Evolutionary conservation across 1,140 invertebrate genomes (phyloP), one percentile per base, ranked within the genome.

Genomic region (Mesaphorura yosii): DNA sequence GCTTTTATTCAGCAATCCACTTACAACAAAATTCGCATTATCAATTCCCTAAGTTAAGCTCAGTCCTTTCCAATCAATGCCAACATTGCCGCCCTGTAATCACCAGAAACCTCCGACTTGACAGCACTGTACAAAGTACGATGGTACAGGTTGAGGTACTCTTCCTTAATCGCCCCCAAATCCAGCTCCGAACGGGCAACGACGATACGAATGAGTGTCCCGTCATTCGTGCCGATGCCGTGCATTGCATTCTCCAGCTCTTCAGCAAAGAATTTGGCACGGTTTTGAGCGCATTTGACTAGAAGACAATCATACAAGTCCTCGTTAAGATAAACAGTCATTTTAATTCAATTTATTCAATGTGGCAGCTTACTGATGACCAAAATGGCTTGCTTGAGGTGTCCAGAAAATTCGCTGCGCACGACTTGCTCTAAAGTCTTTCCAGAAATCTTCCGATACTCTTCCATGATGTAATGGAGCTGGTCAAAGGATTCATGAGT

Each of bases 181-280:
- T 86, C 83, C 42, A 82, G 73, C 52, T 64, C 62, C 20, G 52
- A 28, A 63, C 72, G 63, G 15, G 67, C 65, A n/a, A 73, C 72
- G 44, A 73, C 64, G 20, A 74, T 67, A 10, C 72, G 54, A 37
- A 74, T 70, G 14, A 74, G 60, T 3, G 67, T 65, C 17, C 57
- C 44, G 48, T 74, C 71, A 42, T 72, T 65, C 3, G 70, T 70
- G n/a, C 70, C 71, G 15, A 65, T 45, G 15, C 83, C 80, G 55
- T 78, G 75, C 80, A 87, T 84, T 10, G 83, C 76, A 40, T 75
- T 71, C 45, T 84, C 74, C n/a, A 88, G 68, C 1, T 78, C 72
- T 48, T 78, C 75, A 49, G 85, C 84, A 72, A 84, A 87, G 67
- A 79, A 86, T 14, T 76, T 75, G 20, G 81, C 69, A 29, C 78